phyloP scores from a whole-genome alignment of 2,797 vertebrate genomes.

The Phataginus tricuspis region DNA sequence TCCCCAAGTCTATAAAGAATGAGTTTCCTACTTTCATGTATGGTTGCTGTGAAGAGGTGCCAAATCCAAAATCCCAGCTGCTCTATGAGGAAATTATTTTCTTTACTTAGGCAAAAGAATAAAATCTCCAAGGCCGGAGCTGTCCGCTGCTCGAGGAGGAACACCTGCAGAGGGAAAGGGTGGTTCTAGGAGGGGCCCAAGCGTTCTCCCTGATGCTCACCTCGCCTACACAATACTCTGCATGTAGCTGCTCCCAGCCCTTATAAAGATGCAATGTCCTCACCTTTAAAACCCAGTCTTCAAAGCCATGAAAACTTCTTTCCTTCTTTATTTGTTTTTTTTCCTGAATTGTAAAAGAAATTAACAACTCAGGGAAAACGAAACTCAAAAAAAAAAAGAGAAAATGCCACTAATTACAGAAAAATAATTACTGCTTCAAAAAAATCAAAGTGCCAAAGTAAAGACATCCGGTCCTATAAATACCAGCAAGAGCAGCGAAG shows the following conservation, averaged over 20 bases:
- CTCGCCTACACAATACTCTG: background rate
- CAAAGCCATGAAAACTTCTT: background rate
- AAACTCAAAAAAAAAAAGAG: background rate
- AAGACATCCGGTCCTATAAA: background rate
- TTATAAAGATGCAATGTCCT: background rate
- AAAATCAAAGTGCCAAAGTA: background rate
- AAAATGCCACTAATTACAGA: background rate
- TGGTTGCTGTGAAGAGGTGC: slow-evolving; percentile 44
- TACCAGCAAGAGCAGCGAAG: background rate
- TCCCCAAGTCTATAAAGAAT: slow-evolving; percentile 2
- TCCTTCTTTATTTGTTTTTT: background rate
- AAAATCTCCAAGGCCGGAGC: background rate
- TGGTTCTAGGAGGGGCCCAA: accelerated
- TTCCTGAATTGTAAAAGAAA: background rate
- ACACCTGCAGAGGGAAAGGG: background rate
- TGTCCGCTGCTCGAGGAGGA: background rate
- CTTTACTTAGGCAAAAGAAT: slow-evolving; percentile 10
- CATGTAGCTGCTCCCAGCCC: background rate
- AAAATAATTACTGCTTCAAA: background rate
- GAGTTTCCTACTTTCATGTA: slow-evolving; percentile 44
- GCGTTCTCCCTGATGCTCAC: background rate
- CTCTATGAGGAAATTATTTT: background rate
- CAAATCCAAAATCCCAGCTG: slow-evolving; percentile 5
- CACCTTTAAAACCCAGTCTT: background rate
- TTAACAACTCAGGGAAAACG: background rate